phyloP scores from a whole-genome alignment of 2,797 vertebrate species.

The Catamblyrhynchus diadema region DNA sequence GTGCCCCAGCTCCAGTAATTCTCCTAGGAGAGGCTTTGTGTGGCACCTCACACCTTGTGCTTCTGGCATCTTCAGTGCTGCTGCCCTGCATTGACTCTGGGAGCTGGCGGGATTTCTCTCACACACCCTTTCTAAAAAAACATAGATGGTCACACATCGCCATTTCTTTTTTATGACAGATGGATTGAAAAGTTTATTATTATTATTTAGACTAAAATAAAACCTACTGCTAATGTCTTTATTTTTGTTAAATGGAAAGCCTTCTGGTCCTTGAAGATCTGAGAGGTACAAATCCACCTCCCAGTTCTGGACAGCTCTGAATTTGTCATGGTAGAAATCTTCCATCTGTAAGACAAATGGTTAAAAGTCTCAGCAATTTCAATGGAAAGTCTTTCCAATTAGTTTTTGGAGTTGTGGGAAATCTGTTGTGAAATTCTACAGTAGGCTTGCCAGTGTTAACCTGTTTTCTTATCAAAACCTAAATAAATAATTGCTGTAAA shows the following conservation, averaged over 20 bases:
- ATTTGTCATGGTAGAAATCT: not conserved
- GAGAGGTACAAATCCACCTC: not conserved
- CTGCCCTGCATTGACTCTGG: not conserved
- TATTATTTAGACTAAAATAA: not conserved
- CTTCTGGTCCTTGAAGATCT: not conserved
- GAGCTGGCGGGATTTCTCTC: not conserved
- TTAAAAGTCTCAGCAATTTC: not conserved
- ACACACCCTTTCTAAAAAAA: not conserved
- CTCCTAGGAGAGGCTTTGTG: not conserved
- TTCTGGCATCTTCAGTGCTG: not conserved
- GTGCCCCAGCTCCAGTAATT: not conserved
- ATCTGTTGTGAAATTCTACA: not conserved
- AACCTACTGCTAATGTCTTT: not conserved
- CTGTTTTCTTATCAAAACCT: not conserved
- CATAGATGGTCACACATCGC: no score
- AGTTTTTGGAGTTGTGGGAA: not conserved
- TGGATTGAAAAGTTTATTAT: not conserved
- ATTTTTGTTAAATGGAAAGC: not conserved
- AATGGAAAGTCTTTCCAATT: not conserved
- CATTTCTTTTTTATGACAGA: not conserved
- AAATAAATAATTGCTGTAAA: not conserved
- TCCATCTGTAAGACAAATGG: not conserved
- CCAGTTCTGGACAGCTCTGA: not conserved
- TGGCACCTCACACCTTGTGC: not conserved
- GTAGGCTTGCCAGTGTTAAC: not conserved